These are phyloP conservation scores for Pachyrhynchus sulphureomaculatus DNA, from an alignment of 1,140 invertebrate species.

Conservation along the genomic window DNA sequence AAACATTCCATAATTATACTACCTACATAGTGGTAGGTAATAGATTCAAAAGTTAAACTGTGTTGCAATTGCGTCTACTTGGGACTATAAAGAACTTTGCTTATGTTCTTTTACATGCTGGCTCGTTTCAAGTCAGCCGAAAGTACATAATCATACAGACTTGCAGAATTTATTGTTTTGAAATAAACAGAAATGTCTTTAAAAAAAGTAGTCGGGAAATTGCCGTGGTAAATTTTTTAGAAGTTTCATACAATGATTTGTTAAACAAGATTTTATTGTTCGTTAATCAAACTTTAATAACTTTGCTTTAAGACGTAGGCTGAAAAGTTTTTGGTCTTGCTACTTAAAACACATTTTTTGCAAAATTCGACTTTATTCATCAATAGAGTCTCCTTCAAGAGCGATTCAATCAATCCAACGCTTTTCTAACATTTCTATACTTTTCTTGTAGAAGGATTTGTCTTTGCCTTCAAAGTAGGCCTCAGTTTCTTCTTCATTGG, in stretches of 20 bases:
- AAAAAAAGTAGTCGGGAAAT: background rate
- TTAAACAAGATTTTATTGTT: conserved; percentile 6
- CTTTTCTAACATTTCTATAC: no score
- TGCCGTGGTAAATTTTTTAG: background rate
- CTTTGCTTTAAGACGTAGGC: background rate
- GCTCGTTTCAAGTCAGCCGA: conserved; percentile 2
- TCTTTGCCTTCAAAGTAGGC: no score
- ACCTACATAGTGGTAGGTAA: conserved; percentile 4
- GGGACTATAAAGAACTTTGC: no score
- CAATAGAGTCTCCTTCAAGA: no score
- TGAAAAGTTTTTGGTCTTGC: no score
- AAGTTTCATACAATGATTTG: background rate
- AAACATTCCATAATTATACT: conserved; percentile 2
- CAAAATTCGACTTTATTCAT: no score
- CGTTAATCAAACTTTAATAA: background rate
- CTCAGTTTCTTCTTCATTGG: no score
- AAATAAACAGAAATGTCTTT: background rate
- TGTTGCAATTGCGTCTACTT: no score
- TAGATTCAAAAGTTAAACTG: conserved; percentile 5
- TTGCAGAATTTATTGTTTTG: conserved; percentile 6
- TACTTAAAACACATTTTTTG: no score
- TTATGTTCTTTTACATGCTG: background rate
- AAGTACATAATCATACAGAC: background rate
- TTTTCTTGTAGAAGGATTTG: no score
- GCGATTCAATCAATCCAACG: no score